Base-by-base conservation (phyloP, 2,797 vertebrate genomes). In the Oceanodroma leucorhoa region DNA sequence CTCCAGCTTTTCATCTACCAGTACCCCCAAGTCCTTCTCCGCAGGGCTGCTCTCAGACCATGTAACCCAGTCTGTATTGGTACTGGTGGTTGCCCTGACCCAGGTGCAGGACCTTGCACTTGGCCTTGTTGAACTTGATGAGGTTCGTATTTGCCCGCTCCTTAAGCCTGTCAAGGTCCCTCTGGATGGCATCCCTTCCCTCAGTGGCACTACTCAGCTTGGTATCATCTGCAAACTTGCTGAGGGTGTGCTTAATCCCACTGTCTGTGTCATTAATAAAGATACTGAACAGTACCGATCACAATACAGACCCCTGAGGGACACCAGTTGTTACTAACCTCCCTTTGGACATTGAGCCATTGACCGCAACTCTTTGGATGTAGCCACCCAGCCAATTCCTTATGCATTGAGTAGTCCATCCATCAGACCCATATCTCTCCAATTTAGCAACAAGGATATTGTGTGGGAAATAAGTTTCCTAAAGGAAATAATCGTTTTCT, bases 241-340 rank as follows among this genome's bases (percentile, higher is more conserved):
- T 51, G 27, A 27, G 11, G 17, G 13, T 48, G 14, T 1, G 1
- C 62, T 79, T 23, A 43, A 0, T 48, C 6, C 10, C 22, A 11
- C 2, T 70, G 23, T 41, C n/a, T 38, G 24, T 60, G 53, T 77
- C n/a, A 10, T 65, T 60, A 29, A 8, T 80, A 21, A 73, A 79
- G 32, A 6, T 40, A 34, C 34, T 32, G 54, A 65, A 32, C 14
- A 50, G 29, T 43, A 11, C 29, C 3, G 7, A 23, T 64, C 32
- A 36, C 53, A 45, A 0, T 21, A 22, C 15, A 41, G 3, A 6
- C 5, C 5, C 7, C 20, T 19, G 23, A 41, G 24, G 26, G 40
- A 48, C 46, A 16, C 26, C 32, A 14, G 5, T 88, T 70, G 8
- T 29, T 51, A 48, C 14, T 41, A 20, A 27, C 51, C 5, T 45